Evolutionary conservation across 2,797 vertebrate species (phyloP).

Genomic region (Eidolon dupreanum): DNA sequence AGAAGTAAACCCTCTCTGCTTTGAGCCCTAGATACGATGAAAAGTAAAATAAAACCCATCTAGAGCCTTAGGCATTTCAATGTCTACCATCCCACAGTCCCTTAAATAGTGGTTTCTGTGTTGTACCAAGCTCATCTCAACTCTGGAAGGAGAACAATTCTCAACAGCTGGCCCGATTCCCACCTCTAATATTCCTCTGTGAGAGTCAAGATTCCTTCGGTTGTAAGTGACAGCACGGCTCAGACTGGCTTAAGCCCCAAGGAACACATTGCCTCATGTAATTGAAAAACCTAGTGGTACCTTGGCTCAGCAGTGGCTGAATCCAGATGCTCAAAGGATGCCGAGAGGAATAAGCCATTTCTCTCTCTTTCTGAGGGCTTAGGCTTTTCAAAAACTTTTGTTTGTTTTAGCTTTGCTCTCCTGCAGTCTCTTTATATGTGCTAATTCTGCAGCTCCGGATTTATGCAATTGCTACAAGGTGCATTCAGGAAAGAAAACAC

Average conservation of each 20-base stretch:
- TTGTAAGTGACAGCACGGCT: not conserved
- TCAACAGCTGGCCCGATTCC: not conserved
- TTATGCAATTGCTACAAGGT: not conserved
- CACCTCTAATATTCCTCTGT: not conserved
- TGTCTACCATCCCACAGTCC: too few species aligned
- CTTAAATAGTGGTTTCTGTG: not conserved
- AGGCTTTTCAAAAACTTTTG: not conserved
- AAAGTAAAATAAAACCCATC: not conserved
- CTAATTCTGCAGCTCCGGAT: not conserved
- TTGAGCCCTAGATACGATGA: not conserved
- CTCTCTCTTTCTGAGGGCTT: not conserved
- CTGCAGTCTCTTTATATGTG: not conserved
- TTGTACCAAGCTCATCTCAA: not conserved
- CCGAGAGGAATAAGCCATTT: not conserved
- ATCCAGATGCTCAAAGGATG: not conserved
- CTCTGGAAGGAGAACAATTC: not conserved
- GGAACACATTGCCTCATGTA: not conserved
- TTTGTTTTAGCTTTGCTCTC: not conserved
- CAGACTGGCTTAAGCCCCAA: not conserved
- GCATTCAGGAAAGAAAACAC: not conserved
- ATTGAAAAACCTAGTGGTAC: not conserved
- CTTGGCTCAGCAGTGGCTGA: not conserved
- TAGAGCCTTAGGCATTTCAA: too few species aligned
- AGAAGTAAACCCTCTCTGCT: not conserved
- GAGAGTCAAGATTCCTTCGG: not conserved